phyloP scores from a whole-genome alignment of 2,113 vertebrate genomes.

The Oceanodroma tethys region DNA sequence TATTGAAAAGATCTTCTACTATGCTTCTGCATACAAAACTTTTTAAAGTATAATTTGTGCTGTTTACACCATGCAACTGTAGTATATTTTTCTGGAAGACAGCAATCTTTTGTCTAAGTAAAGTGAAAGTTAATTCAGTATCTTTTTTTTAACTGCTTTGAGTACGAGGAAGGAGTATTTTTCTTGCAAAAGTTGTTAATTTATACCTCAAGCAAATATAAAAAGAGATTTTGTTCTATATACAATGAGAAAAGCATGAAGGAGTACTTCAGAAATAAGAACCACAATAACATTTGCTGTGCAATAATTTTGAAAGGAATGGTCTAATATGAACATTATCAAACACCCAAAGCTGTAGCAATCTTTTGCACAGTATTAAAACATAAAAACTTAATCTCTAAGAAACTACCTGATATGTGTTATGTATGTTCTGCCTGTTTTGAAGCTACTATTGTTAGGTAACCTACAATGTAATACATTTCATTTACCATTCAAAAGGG shows the following conservation, averaged over 20 bases:
- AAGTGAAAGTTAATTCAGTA: not conserved
- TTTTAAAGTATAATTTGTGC: constrained; percentile 1
- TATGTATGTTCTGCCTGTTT: not conserved
- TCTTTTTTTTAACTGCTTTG: not conserved
- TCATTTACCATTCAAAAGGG: constrained; percentile 12
- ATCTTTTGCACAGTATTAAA: constrained; percentile 24
- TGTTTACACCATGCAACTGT: constrained; percentile 22
- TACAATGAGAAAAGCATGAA: not conserved
- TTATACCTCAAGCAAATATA: constrained; percentile 41
- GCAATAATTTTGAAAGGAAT: constrained; percentile 1
- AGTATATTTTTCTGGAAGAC: constrained; percentile 31
- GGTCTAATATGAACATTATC: not conserved
- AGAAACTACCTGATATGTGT: not conserved
- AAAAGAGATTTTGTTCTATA: not conserved
- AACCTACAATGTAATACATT: not conserved
- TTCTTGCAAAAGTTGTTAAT: constrained; percentile 4
- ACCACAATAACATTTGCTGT: not conserved
- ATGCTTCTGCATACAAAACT: not conserved
- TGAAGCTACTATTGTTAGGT: not conserved
- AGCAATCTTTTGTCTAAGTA: not conserved
- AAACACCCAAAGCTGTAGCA: not conserved
- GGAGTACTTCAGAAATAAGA: not conserved
- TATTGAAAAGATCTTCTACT: constrained; percentile 50
- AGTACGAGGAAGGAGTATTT: not conserved
- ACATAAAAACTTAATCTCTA: not conserved